A percentile compares a stretch with the other conserved stretches of the same genome.
Conservation (phyloP, 30 jellyfish, hydroid and myxozoan species). For the Cassiopea xamachana region DNA sequence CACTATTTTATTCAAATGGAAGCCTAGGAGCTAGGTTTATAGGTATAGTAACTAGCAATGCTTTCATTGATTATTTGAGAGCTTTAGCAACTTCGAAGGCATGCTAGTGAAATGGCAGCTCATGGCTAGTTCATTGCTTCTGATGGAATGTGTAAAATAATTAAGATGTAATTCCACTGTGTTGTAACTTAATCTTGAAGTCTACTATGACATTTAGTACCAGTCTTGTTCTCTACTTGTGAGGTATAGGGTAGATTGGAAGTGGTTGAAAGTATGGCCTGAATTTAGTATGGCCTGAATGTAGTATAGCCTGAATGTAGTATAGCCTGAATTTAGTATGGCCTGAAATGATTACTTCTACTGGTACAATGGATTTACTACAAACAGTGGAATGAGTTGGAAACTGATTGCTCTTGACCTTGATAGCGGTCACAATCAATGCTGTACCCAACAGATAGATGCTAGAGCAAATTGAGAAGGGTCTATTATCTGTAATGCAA, state of each 20-base stretch:
- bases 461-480: background rate
- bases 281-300: background rate
- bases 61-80: background rate
- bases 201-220: background rate
- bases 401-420: background rate
- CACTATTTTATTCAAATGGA: too few relatives aligned
- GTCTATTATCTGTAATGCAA: too few relatives aligned
- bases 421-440: background rate
- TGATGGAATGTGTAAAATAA: background rate
- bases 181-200: background rate
- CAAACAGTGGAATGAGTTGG: background rate
- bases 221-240: background rate
- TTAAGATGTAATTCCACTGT: background rate
- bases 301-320: too few relatives aligned
- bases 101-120: background rate
- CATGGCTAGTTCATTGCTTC: background rate
- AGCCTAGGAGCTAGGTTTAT: too few relatives aligned
- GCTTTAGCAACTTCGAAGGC: background rate
- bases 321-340: background rate
- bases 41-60: too few relatives aligned
- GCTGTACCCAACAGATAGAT: background rate
- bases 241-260: background rate
- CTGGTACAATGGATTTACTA: background rate
- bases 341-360: background rate
- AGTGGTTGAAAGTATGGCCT: background rate